Base-by-base conservation (phyloP, 1,140 invertebrate genomes). In the Microvelia longipes region DNA sequence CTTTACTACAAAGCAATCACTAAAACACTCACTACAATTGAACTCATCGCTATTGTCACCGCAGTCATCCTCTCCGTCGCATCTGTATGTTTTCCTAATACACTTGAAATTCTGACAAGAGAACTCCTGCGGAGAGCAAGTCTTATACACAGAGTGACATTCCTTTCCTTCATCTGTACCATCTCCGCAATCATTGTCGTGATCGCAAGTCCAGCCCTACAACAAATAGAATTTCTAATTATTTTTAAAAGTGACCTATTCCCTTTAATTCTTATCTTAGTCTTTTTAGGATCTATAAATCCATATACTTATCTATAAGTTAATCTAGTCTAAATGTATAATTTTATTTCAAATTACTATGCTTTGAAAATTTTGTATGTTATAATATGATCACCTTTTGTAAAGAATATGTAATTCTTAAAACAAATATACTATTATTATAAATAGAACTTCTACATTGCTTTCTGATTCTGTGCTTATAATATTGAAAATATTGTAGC, bases 31-130 rank as follows among this genome's bases (percentile, higher is more conserved):
- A 78, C 82, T 81, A 78, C 90, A 92, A 68, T 82, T 85, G 30
- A 90, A 87, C 83, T 92, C 90, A 73, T 96, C 93, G 0, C 91
- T 93, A 75, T 87, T 84, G 79, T 95, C 93, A 0, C 93, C 92
- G 76, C 94, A 96, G 78, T 96, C 92, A 74, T 94, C 89, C 78
- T 94, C 91, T 5, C 91, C 92, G 76, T 96, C 93, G 77, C 94
- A 96, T 63, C 87, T 82, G 74, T 94, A 96, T 71, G 89, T 88
- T 70, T 87, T 90, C 26, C 90, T 83, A 65, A 96, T 92, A 76
- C 94, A 96, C 77, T 97, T 97, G 77, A 94, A 94, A 79, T 97
- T 98, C 72, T 92, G 89, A 76, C 95, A 98, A 2, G 90, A 87
- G 78, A 97, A 98, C 77, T 96, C 93, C 68, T 85, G 81, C 24